A percentile compares a stretch with the other conserved stretches of the same genome.
Evolutionary conservation across 2,113 vertebrate species (phyloP).

Genomic region (Silurus meridionalis): DNA sequence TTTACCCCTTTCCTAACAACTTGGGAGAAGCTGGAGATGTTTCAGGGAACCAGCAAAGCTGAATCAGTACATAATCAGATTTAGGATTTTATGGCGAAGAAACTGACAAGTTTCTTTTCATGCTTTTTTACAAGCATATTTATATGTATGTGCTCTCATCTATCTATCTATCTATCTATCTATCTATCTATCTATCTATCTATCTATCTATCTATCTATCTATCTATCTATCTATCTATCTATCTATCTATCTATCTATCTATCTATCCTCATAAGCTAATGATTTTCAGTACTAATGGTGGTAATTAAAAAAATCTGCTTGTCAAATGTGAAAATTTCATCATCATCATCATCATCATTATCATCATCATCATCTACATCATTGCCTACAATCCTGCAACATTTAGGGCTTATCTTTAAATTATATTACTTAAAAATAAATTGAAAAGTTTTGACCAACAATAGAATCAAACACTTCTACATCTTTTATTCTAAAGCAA

Average conservation of each 20-base stretch:
- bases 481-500: background rate
- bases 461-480: background rate
- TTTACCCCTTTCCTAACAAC: background rate
- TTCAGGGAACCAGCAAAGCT: slow-evolving; percentile 1
- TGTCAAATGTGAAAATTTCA: background rate
- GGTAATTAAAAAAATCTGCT: background rate
- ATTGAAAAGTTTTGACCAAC: background rate
- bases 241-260: too few species aligned
- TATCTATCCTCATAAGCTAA: too few species aligned
- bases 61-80: background rate
- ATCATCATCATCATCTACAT: background rate
- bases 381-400: background rate
- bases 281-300: background rate
- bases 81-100: background rate
- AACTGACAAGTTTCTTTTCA: background rate
- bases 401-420: background rate
- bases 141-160: too few species aligned
- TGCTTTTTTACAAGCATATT: background rate
- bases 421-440: background rate
- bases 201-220: too few species aligned
- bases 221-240: too few species aligned
- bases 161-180: too few species aligned
- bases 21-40: background rate
- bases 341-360: background rate
- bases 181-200: too few species aligned